Base-by-base conservation (phyloP, 2,113 vertebrate species). In the Callithrix jacchus region DNA sequence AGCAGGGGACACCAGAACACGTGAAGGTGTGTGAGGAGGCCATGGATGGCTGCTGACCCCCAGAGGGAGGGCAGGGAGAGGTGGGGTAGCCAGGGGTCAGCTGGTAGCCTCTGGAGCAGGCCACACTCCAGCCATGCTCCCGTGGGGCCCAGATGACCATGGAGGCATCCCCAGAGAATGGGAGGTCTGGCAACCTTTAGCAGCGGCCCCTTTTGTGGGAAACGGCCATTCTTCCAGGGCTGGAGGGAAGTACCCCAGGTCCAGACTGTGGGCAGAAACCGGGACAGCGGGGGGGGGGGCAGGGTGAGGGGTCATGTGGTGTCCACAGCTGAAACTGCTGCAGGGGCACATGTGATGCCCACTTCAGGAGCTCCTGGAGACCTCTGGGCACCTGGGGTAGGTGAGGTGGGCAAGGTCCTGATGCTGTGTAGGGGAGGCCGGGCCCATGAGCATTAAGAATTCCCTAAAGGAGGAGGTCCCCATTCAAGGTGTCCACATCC, bases 241-340 rank as follows among this genome's bases (percentile, higher is more conserved):
- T 6, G 25, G 32, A 4, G 5, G 73, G 8, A 47, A 42, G 56
- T 49, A 6, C 42, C 73, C 17, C 0, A 2, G 77, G 68, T 6
- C 47, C 27, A 21, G 66, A 0, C 10, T 42, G 14, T 23, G 32
- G 37, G 23, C 10, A 73, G 68, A 32, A 54, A 30, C n/a, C 0
- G 17, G 64, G 35, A 40, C 64, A 14, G 45, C 52, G 42, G 49
- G 16, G n/a, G 11, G n/a, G 11, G 40, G 56, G 54, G n/a, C 1
- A 0, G 68, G 12, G 1, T n/a, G 14, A 77, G 76, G 17, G 2
- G 68, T 40, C 9, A 11, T 1, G 42, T 10, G 45, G 64, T 16
- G 25, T 52, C 20, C 0, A 0, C 2, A 3, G 64, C 47, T 20
- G 30, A 49, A 25, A 35, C 7, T 1, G 35, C 9, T 18, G 16